Conservation (phyloP, 2,888 invertebrate genomes). For the Eristalinus aeneus region DNA sequence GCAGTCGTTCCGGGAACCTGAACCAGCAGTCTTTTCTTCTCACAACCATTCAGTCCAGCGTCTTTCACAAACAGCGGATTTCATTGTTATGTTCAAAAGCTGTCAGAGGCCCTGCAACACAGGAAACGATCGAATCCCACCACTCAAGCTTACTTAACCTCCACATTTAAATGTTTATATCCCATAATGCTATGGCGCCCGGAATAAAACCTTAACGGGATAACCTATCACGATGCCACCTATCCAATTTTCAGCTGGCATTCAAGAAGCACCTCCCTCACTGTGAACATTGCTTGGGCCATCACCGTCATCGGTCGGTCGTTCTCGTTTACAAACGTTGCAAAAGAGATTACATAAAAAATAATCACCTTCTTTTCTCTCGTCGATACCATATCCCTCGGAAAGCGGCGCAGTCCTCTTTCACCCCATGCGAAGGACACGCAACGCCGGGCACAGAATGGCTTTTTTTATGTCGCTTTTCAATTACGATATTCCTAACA, state of each 20-base stretch:
- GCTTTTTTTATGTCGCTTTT: constrained; percentile 52
- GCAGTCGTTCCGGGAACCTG: too few species aligned
- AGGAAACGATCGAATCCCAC: background rate
- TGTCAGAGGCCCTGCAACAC: background rate
- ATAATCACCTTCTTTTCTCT: constrained; percentile 10
- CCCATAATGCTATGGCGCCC: background rate
- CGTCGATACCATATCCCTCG: background rate
- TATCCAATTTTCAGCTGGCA: background rate
- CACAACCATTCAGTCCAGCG: too few species aligned
- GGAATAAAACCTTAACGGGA: background rate
- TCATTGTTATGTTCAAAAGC: too few species aligned
- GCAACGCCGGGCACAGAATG: constrained; percentile 27
- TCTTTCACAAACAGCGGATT: too few species aligned
- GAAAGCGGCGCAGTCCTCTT: background rate
- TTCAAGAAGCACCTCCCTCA: background rate
- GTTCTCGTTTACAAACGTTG: constrained; percentile 20
- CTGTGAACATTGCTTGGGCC: background rate
- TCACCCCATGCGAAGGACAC: background rate
- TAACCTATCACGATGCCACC: background rate
- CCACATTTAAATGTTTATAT: background rate
- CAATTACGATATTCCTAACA: constrained; percentile 48
- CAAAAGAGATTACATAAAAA: constrained; percentile 34
- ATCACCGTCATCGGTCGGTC: background rate
- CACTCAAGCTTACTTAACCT: background rate
- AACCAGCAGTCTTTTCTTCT: too few species aligned